These are phyloP conservation scores for Orthochromis malagaraziensis DNA, from an alignment of 2,113 vertebrate species.

Conservation along the genomic window DNA sequence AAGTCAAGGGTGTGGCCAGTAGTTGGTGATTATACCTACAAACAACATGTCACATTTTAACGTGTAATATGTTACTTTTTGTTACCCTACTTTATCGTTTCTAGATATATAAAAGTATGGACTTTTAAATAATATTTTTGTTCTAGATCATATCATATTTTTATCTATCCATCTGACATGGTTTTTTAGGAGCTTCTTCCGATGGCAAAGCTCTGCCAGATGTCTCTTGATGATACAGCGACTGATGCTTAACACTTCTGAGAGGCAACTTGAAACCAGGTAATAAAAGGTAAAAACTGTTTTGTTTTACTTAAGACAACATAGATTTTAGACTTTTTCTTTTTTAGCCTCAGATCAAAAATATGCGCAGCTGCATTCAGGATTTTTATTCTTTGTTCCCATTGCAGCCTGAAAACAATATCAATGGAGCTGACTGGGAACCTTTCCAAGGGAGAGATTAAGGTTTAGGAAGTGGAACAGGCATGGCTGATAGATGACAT, in stretches of 20 bases:
- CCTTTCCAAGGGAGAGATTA: conserved; percentile 53
- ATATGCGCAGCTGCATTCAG: neutral
- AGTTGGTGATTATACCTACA: neutral
- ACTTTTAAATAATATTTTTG: neutral
- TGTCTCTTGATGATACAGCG: neutral
- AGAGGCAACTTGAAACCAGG: neutral
- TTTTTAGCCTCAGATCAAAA: neutral
- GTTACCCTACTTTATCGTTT: neutral
- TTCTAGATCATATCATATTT: neutral
- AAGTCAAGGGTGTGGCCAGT: neutral
- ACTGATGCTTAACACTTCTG: neutral
- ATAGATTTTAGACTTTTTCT: neutral
- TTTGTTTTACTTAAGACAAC: neutral
- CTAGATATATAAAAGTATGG: neutral
- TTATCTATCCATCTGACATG: neutral
- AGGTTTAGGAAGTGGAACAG: conserved; percentile 65
- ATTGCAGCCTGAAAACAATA: conserved; percentile 6
- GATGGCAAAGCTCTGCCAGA: neutral
- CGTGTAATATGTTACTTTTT: neutral
- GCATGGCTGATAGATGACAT: conserved; percentile 61
- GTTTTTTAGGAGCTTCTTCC: neutral
- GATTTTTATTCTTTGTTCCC: neutral
- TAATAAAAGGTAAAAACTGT: neutral
- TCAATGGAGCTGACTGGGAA: conserved; percentile 24
- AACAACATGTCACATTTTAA: neutral